Conservation (phyloP, 2,113 vertebrate genomes). For the Nycticryphes semicollaris region DNA sequence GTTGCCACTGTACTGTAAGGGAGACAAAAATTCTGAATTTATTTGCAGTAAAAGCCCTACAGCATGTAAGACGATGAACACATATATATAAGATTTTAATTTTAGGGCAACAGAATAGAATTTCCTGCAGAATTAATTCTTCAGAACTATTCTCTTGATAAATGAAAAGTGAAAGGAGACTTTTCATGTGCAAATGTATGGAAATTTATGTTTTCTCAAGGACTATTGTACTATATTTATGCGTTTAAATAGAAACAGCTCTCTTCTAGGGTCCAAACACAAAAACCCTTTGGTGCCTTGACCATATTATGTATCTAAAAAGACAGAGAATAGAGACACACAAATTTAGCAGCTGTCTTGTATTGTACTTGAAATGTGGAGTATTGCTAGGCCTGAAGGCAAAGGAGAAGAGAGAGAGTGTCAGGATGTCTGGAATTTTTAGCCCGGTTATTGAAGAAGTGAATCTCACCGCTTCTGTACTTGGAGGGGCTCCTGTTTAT, state of each 20-base stretch:
- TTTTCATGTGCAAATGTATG: background rate
- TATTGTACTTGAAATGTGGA: slow-evolving; percentile 1
- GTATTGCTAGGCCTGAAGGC: background rate
- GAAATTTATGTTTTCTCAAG: background rate
- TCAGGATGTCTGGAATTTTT: background rate
- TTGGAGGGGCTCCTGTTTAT: background rate
- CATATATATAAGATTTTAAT: slow-evolving; percentile 4
- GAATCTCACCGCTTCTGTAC: background rate
- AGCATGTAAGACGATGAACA: fast-evolving
- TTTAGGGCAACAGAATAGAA: background rate
- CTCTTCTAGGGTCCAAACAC: background rate
- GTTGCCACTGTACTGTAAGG: background rate
- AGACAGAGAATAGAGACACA: background rate
- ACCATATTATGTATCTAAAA: background rate
- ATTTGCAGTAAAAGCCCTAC: background rate
- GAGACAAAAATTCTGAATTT: background rate
- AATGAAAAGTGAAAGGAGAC: background rate
- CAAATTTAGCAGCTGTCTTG: background rate
- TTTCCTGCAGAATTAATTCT: background rate
- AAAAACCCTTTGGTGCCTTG: background rate
- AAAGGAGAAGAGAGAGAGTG: background rate
- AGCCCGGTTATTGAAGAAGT: background rate
- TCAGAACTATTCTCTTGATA: background rate
- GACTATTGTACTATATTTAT: background rate
- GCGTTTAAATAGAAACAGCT: background rate